Evolutionary conservation across 2,113 vertebrate species (phyloP).

Genomic region (Nannobrachium achirus): DNA sequence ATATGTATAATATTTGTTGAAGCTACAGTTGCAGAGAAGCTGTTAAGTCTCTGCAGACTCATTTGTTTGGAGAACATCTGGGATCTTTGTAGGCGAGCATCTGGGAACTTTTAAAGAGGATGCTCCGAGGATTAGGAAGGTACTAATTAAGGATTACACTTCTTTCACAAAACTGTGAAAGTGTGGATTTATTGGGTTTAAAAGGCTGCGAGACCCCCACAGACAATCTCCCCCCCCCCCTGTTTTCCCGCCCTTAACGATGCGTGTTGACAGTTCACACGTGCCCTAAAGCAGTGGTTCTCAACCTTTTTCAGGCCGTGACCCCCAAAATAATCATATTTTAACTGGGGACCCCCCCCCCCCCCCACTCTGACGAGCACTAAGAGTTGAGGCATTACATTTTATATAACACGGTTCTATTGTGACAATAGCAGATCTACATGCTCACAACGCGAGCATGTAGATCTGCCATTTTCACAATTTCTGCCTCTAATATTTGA

Average conservation of each 20-base stretch:
- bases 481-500: no score
- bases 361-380: no score
- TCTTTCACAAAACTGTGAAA: constrained; percentile 38
- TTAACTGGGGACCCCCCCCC: no score
- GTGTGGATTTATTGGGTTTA: constrained; percentile 1
- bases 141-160: constrained; percentile 48
- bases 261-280: constrained; percentile 3
- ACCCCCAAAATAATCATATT: no score
- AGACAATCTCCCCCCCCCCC: background rate
- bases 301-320: no score
- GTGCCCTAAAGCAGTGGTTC: no score
- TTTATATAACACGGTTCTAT: no score
- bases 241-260: background rate
- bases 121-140: constrained; percentile 37
- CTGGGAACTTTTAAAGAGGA: constrained; percentile 47
- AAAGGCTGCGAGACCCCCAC: background rate
- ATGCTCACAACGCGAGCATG: no score
- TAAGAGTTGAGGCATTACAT: no score
- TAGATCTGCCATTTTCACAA: no score
- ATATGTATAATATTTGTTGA: no score
- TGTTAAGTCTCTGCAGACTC: background rate
- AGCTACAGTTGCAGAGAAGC: background rate
- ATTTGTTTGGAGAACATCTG: constrained; percentile 55
- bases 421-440: no score
- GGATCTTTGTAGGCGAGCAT: constrained; percentile 51